A percentile compares a stretch with the other conserved stretches of the same genome.
phyloP scores from a whole-genome alignment of 2,113 vertebrate genomes.

The Turnix velox region DNA sequence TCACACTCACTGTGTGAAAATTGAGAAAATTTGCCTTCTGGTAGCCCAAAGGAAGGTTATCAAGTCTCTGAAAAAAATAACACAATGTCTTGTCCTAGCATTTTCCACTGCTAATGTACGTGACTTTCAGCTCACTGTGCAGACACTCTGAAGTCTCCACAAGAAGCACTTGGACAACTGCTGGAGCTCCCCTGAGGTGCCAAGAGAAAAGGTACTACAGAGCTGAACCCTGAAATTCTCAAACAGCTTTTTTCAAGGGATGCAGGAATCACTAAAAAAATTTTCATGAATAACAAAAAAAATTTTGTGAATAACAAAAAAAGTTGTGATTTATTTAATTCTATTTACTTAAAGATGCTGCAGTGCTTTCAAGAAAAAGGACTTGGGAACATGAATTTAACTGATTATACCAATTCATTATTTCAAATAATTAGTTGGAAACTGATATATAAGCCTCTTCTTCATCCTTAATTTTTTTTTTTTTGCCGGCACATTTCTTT shows the following conservation, averaged over 20 bases:
- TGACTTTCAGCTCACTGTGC: neutral
- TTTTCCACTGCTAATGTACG: neutral
- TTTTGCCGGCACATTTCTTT: slow-evolving; percentile 1
- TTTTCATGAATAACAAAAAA: neutral
- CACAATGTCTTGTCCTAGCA: neutral
- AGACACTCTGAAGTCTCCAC: neutral
- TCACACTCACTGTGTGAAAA: neutral
- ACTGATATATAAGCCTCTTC: neutral
- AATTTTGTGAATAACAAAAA: neutral
- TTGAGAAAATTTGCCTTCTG: neutral
- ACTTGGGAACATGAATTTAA: neutral
- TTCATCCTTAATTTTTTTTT: neutral
- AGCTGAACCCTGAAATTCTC: neutral
- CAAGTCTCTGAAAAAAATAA: neutral
- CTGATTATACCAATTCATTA: neutral
- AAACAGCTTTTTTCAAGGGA: neutral
- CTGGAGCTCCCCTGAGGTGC: neutral
- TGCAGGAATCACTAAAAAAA: neutral
- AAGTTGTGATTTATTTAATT: neutral
- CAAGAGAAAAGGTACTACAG: neutral
- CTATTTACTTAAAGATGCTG: neutral
- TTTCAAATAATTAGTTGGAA: neutral
- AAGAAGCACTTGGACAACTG: neutral
- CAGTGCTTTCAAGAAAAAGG: neutral
- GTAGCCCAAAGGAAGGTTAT: neutral